Conservation (phyloP, 2,113 vertebrate genomes). For the Baryphthengus martii region DNA sequence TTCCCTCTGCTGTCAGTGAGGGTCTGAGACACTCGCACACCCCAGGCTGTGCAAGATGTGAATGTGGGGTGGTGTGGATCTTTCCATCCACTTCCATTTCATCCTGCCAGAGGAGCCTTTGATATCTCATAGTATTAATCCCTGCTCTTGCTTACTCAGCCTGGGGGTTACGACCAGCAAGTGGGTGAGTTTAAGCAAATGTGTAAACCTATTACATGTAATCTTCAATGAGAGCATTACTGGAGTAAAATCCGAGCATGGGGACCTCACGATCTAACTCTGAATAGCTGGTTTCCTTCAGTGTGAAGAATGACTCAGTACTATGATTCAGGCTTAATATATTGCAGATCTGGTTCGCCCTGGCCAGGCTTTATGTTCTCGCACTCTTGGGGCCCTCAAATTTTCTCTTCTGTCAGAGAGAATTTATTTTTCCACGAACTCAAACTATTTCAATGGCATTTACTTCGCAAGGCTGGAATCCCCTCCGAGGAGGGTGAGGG, state of each 20-base stretch:
- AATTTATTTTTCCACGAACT: conserved; percentile 34
- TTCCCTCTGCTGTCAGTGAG: not conserved
- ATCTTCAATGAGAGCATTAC: not conserved
- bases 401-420: conserved; percentile 6
- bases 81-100: not conserved
- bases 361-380: not conserved
- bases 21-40: not conserved
- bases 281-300: not conserved
- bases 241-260: not conserved
- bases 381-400: conserved; percentile 2
- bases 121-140: not conserved
- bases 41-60: not conserved
- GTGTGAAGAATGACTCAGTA: conserved; percentile 25
- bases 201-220: not conserved
- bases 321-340: conserved; percentile 14
- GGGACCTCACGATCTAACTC: not conserved
- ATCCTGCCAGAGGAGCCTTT: not conserved
- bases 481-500: not conserved
- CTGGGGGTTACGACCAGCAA: not conserved
- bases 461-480: not conserved
- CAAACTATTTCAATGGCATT: not conserved
- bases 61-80: too few relatives aligned
- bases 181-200: not conserved
- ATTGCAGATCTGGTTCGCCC: not conserved
- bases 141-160: not conserved